These are phyloP conservation scores for Stictocephala bisonia DNA, from an alignment of 2,888 invertebrate genomes.

Conservation along the genomic window DNA sequence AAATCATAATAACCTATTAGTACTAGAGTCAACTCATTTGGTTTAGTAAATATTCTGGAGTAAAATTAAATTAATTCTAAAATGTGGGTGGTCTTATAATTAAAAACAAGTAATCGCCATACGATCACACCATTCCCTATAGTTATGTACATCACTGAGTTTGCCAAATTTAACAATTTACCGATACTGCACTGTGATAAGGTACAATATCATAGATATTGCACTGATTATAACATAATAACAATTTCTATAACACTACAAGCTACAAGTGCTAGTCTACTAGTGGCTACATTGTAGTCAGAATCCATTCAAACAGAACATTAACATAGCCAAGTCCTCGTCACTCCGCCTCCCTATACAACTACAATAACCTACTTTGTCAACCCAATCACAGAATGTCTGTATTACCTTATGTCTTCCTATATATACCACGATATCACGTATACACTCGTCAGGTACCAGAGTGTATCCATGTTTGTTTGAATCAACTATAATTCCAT, in stretches of 20 bases:
- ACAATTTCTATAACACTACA: not conserved
- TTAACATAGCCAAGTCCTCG: slow-evolving; percentile 2
- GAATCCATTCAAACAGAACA: slow-evolving; percentile 38
- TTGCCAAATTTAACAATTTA: no score
- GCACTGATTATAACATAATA: not conserved
- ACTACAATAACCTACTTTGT: slow-evolving; percentile 5
- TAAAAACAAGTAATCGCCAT: no score
- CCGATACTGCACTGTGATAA: no score
- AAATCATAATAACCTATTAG: no score
- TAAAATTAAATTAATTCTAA: no score
- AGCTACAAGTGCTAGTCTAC: not conserved
- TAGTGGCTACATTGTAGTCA: slow-evolving; percentile 1
- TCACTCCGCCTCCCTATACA: slow-evolving; percentile 16
- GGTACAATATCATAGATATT: no score
- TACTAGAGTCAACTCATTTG: no score
- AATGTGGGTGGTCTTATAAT: no score
- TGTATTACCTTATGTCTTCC: slow-evolving; percentile 33
- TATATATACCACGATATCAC: slow-evolving; percentile 37
- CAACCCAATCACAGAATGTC: slow-evolving; percentile 36
- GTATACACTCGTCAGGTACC: slow-evolving; percentile 28
- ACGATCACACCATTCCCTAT: no score
- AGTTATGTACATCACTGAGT: no score
- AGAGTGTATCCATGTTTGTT: slow-evolving; percentile 31
- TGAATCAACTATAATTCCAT: not conserved
- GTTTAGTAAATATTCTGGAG: no score